Base-by-base conservation (phyloP, 1,140 invertebrate genomes). In the Psilanteris sp. region DNA sequence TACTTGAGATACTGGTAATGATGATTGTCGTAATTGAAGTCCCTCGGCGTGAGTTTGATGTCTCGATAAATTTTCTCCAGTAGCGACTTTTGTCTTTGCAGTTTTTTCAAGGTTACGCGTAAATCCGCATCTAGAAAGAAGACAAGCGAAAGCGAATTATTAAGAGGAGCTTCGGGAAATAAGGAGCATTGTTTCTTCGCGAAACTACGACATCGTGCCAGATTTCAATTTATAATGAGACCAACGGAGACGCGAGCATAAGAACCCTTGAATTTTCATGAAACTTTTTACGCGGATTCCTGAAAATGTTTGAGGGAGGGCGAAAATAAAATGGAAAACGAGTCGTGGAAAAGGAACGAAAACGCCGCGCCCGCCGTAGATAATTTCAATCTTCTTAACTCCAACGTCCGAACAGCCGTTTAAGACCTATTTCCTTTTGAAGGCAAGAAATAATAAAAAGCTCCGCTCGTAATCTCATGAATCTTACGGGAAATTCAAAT, bases 1-100 rank as follows among this genome's bases (percentile, higher is more conserved):
- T 94, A 94, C 83, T 94, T 94, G 74, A 94, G 91, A 81, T 94
- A 94, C 78, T 94, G 93, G 85, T 94, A 94, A 84, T 94, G 93
- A 85, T 94, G 93, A 89, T 94, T 94, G 76, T 93, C 93, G 79
- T 93, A 94, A 83, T 93, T 94, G 83, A 94, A 93, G 82, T 94
- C 93, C 77, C 93, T 91, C 3, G 93, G 92, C 3, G 92, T 93
- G 79, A 93, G 92, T 18, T 92, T 93, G 80, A 88, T 87, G 44
- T 89, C 86, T 15, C 79, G 90, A 83, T 76, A 92, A 80, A 92
- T 91, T 82, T 94, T 94, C 78, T 89, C 91, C 84, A 92, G 89
- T 52, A 93, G 89, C 18, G 90, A 90, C 14, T 91, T 87, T 39
- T 93, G 91, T 18, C 88, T 81, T 61, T 92, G 90, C 18, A 91